These are phyloP conservation scores for Solea solea DNA, from an alignment of 2,113 vertebrate genomes.

Conservation along the genomic window DNA sequence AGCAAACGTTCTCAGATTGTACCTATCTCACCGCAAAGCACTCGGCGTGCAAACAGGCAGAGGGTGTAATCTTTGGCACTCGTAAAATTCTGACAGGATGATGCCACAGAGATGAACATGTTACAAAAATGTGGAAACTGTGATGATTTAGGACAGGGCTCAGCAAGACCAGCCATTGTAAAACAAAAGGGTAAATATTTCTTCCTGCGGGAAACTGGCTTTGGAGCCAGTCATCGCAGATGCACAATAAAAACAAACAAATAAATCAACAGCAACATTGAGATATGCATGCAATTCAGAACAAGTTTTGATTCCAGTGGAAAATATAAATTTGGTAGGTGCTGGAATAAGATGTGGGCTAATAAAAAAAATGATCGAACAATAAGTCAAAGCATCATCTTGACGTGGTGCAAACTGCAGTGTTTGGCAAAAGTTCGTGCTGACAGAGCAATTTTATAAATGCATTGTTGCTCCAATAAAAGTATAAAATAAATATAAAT, in stretches of 20 bases:
- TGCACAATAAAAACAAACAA: constrained; percentile 36
- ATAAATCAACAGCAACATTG: constrained; percentile 27
- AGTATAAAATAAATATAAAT: too few species aligned
- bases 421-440: not conserved
- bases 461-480: too few species aligned
- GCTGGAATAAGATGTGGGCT: not conserved
- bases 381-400: not conserved
- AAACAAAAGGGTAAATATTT: constrained; percentile 31
- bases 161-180: constrained; percentile 43
- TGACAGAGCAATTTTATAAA: not conserved
- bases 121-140: constrained; percentile 38
- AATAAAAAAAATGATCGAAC: not conserved
- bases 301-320: constrained; percentile 13
- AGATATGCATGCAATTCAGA: constrained; percentile 3
- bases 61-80: constrained; percentile 3
- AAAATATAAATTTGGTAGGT: not conserved
- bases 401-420: not conserved
- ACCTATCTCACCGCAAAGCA: constrained; percentile 5
- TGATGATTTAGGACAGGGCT: constrained; percentile 36
- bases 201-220: constrained; percentile 23
- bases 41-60: not conserved
- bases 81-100: constrained; percentile 16
- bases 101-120: constrained; percentile 24
- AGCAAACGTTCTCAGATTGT: too few species aligned
- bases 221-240: constrained; percentile 21